A percentile compares a stretch with the other conserved stretches of the same genome.
phyloP scores from a whole-genome alignment of 2,113 vertebrate species.

The Sciurus niger region DNA sequence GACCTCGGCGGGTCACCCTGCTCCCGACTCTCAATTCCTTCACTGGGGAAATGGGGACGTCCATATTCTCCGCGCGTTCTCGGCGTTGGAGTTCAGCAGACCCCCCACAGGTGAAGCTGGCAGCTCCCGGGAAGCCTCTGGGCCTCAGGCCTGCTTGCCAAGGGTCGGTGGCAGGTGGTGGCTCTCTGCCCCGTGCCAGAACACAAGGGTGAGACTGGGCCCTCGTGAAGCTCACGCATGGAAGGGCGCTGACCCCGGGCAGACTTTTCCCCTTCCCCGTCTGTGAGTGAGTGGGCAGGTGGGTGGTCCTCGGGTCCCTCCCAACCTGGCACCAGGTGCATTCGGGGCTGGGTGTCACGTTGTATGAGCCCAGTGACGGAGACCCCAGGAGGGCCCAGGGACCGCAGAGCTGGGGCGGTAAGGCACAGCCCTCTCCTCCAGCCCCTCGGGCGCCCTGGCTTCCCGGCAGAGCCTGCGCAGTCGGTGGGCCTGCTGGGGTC shows the following conservation, averaged over 20 bases:
- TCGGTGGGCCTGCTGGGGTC: neutral
- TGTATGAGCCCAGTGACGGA: neutral
- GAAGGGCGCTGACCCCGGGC: neutral
- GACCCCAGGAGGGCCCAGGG: neutral
- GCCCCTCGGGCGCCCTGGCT: too few species aligned
- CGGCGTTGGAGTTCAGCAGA: neutral
- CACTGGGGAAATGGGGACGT: neutral
- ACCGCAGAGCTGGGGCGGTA: neutral
- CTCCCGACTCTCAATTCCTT: neutral
- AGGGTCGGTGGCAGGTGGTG: neutral
- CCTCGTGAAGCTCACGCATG: rapidly evolving
- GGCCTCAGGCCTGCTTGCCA: neutral
- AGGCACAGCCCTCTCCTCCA: neutral
- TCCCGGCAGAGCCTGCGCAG: neutral
- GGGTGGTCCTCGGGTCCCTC: neutral
- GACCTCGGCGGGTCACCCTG: neutral
- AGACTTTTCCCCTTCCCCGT: neutral
- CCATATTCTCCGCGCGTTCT: neutral
- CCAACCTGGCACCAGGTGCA: rapidly evolving
- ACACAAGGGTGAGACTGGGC: neutral
- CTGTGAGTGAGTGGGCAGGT: neutral
- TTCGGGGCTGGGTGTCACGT: neutral
- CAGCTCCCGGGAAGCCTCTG: neutral
- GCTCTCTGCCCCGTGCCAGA: neutral
- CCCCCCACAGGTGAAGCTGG: neutral